Percentiles rank a stretch among this genome's conserved stretches.
These are phyloP conservation scores for Cephus runcator DNA, from an alignment of 2,888 invertebrate genomes.

Conservation along the genomic window DNA sequence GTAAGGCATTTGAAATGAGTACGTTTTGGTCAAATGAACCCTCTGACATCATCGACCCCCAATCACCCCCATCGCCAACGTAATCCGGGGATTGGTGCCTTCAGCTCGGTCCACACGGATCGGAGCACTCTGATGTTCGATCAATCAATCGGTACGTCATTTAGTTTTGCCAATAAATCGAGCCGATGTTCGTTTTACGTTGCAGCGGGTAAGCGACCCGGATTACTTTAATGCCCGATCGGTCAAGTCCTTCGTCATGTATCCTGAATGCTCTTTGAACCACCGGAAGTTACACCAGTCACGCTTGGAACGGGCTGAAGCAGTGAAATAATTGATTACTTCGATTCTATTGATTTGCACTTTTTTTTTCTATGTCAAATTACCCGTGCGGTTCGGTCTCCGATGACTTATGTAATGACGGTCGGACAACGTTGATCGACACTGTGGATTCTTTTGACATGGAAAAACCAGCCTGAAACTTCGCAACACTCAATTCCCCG, in stretches of 20 bases:
- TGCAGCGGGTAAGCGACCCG: not conserved
- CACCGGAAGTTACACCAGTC: not conserved
- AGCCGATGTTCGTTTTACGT: not conserved
- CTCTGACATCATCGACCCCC: not conserved
- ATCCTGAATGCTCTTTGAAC: not conserved
- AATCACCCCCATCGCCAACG: not conserved
- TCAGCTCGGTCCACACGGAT: not conserved
- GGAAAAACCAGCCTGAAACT: not conserved
- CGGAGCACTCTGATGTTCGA: not conserved
- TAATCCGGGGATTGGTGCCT: not conserved
- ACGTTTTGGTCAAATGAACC: not conserved
- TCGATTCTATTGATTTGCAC: not conserved
- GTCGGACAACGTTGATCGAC: not conserved
- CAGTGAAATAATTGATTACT: not conserved
- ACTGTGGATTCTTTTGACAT: not conserved
- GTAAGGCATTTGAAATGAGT: not conserved
- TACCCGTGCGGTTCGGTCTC: not conserved
- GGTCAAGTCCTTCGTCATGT: not conserved
- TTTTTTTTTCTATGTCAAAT: not conserved
- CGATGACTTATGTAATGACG: not conserved
- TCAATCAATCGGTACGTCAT: not conserved
- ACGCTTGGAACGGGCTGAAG: not conserved
- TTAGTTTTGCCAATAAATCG: not conserved
- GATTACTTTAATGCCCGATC: constrained; percentile 3
- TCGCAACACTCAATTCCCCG: not conserved